These are phyloP conservation scores for Plumapathes pennacea DNA, from an alignment of 92 coral and sea anemone genomes.

Conservation along the genomic window DNA sequence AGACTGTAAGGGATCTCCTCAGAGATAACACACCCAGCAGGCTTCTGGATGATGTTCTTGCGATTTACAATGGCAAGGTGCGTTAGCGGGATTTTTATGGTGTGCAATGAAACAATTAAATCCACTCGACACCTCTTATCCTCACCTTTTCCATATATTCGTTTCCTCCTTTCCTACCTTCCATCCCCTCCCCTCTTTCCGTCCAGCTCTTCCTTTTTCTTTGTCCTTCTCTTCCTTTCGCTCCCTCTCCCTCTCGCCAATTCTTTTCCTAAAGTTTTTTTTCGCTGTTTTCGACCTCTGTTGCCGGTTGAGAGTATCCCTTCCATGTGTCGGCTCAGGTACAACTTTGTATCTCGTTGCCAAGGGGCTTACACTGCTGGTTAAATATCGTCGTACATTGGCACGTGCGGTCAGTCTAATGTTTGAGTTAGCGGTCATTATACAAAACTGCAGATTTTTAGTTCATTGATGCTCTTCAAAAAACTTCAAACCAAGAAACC, in stretches of 20 bases:
- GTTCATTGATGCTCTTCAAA: too few relatives aligned
- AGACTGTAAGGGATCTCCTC: conserved; percentile 9
- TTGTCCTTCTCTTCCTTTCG: background rate
- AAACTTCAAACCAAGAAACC: too few relatives aligned
- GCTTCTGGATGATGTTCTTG: conserved; percentile 18
- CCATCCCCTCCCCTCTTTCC: background rate
- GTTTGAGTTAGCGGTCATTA: too few relatives aligned
- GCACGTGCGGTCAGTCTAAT: too few relatives aligned
- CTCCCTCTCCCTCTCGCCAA: background rate
- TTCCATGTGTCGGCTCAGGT: too few relatives aligned
- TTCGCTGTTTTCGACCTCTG: background rate
- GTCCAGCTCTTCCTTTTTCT: background rate
- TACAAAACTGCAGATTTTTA: too few relatives aligned
- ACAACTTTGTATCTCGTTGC: too few relatives aligned
- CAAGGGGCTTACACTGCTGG: too few relatives aligned
- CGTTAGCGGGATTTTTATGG: too few relatives aligned
- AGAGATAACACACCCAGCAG: conserved; percentile 27
- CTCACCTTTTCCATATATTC: background rate
- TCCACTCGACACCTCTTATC: too few relatives aligned
- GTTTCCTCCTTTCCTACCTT: background rate
- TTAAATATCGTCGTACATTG: too few relatives aligned
- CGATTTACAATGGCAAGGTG: conserved; percentile 61
- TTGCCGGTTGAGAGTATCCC: background rate
- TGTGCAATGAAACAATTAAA: too few relatives aligned
- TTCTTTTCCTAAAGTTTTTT: conserved; percentile 2